Percentiles rank a stretch among this genome's conserved stretches.
phyloP scores from a whole-genome alignment of 2,888 invertebrate genomes.

The Marronus borbonicus region DNA sequence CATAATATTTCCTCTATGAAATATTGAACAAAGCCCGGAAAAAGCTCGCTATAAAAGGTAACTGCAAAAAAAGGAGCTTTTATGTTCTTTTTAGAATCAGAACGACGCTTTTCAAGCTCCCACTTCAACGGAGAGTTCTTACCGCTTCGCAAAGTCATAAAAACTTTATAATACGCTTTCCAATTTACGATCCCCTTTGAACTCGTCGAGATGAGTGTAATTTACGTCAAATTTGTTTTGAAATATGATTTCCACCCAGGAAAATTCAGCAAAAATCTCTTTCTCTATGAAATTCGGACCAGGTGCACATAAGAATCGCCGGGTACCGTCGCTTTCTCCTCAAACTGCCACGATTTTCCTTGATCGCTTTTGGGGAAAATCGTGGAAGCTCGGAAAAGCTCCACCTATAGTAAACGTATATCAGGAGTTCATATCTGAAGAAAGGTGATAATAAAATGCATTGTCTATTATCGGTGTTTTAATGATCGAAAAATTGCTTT shows the following conservation, averaged over 20 bases:
- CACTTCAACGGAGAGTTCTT: background rate
- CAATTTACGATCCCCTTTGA: constrained; percentile 35
- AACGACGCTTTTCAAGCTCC: background rate
- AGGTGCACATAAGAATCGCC: constrained; percentile 30
- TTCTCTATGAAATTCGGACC: constrained; percentile 42
- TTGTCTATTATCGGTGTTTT: constrained; percentile 29
- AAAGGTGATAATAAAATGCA: constrained; percentile 39
- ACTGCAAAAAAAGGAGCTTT: too few relatives aligned
- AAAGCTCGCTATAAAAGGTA: too few relatives aligned
- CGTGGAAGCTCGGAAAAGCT: constrained; percentile 34
- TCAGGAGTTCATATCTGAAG: constrained; percentile 4
- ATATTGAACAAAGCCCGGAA: too few relatives aligned
- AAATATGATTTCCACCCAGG: constrained; percentile 46
- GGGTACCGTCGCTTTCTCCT: background rate
- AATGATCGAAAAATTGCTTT: constrained; percentile 17
- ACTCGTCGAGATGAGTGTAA: constrained; percentile 37
- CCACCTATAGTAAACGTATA: constrained; percentile 30
- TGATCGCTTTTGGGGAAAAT: constrained; percentile 24
- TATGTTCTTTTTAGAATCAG: too few relatives aligned
- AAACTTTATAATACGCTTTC: constrained; percentile 37
- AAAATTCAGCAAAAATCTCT: constrained; percentile 50
- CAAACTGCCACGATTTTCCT: background rate
- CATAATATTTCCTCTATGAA: too few relatives aligned
- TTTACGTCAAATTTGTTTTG: constrained; percentile 52
- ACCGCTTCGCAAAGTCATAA: constrained; percentile 9